Conservation (phyloP, 2,797 vertebrate species). For the Florisuga fusca region DNA sequence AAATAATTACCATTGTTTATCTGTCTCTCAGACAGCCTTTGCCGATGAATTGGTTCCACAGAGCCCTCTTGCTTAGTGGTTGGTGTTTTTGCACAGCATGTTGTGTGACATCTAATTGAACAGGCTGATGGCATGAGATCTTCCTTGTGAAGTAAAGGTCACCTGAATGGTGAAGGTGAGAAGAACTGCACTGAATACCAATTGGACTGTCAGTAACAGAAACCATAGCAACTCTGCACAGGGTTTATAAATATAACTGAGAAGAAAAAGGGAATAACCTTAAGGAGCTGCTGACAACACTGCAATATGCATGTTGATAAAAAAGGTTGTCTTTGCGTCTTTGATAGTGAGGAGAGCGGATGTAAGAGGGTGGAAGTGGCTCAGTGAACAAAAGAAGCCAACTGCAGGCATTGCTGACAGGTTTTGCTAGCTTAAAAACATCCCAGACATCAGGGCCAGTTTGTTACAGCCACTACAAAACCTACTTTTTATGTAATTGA, state of each 20-base stretch:
- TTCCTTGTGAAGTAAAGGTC: constrained; percentile 60
- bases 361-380: not conserved
- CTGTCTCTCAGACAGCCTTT: constrained; percentile 14
- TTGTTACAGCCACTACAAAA: not conserved
- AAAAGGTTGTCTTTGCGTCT: not conserved
- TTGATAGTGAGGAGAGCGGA: not conserved
- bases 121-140: constrained; percentile 29
- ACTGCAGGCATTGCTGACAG: not conserved
- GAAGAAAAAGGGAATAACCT: constrained; percentile 17
- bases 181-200: constrained; percentile 19
- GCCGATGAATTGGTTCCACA: constrained; percentile 21
- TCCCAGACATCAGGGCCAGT: not conserved
- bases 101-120: constrained; percentile 44
- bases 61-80: constrained; percentile 17
- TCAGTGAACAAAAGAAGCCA: not conserved
- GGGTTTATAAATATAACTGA: constrained; percentile 20
- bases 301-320: not conserved
- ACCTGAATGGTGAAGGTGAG: constrained; percentile 52
- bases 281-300: constrained; percentile 10
- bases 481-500: not conserved
- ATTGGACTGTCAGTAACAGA: constrained; percentile 23
- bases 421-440: not conserved
- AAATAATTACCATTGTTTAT: constrained; percentile 45
- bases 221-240: constrained; percentile 44
- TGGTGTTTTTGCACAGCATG: not conserved